Base-by-base conservation (phyloP, 2,797 vertebrate genomes). In the Eurystomus glaucurus region DNA sequence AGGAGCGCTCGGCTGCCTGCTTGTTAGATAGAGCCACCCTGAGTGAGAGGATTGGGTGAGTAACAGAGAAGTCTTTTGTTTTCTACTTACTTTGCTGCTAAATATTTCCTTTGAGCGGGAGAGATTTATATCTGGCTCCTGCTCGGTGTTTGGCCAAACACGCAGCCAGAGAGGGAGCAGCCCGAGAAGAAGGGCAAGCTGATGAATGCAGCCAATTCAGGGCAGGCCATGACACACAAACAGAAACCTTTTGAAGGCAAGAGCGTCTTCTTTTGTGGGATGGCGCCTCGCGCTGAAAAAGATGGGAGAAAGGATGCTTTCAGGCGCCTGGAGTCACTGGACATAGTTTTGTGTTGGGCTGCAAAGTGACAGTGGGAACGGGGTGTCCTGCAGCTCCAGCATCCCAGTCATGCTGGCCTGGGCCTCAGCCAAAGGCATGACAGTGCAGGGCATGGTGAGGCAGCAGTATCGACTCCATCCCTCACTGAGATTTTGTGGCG, bases 61-160 rank as follows among this genome's bases (percentile, higher is more conserved):
- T 96, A 91, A 96, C 78, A 92, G 80, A 97, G 77, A 51, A 93
- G 61, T 18, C 90, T 80, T 72, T 77, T 94, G 75, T 93, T 87
- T 91, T 70, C 52, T 10, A 10, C 83, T 77, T 41, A 7, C 85
- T 94, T 91, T 58, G 74, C 90, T 91, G 84, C 78, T 82, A 78
- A 94, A 76, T 90, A 77, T 97, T 95, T 85, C 66, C 77, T 94
- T 95, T 60, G 90, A 96, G 81, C 3, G 6, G 68, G 64, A 80
- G 64, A 90, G 86, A 94, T 97, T 95, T 91, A 57, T 95, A 80
- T 91, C 92, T 95, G 90, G 80, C 88, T 85, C 35, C 33, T 18
- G 64, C 48, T 64, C 1, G 0, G 8, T 43, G 41, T 94, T 85
- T 55, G 7, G 9, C 85, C 2, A 14, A 77, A 72, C 64, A 46